phyloP scores from a whole-genome alignment of 2,797 vertebrate genomes.

The Chelmon rostratus region DNA sequence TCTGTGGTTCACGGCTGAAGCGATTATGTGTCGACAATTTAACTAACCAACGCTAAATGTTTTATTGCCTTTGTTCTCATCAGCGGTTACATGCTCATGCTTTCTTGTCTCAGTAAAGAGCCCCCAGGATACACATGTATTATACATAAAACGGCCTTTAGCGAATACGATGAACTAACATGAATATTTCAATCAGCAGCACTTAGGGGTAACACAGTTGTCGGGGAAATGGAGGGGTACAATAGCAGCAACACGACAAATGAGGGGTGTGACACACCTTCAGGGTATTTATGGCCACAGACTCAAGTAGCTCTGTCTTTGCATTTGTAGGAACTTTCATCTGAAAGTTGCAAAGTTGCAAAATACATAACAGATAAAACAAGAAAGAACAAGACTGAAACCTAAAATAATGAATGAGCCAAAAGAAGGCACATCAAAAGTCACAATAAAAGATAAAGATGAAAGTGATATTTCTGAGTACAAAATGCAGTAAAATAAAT shows the following conservation, averaged over 20 bases:
- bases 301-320: slow-evolving; percentile 11
- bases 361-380: neutral
- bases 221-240: slow-evolving; percentile 24
- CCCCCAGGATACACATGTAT: slow-evolving; percentile 66
- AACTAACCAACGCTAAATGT: slow-evolving; percentile 62
- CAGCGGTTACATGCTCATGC: slow-evolving; percentile 44
- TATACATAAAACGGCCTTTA: slow-evolving; percentile 67
- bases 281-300: slow-evolving; percentile 35
- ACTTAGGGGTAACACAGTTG: slow-evolving; percentile 53
- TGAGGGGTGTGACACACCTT: slow-evolving; percentile 36
- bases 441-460: neutral
- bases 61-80: slow-evolving; percentile 65
- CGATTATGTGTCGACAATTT: slow-evolving; percentile 44
- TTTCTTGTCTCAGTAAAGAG: slow-evolving; percentile 44
- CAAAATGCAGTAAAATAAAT: neutral
- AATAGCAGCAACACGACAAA: slow-evolving; percentile 38
- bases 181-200: slow-evolving; percentile 77
- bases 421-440: neutral
- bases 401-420: neutral
- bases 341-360: slow-evolving; percentile 1
- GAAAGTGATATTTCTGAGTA: neutral
- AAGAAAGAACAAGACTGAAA: neutral
- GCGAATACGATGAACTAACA: slow-evolving; percentile 50
- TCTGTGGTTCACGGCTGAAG: slow-evolving; percentile 36
- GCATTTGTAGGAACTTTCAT: neutral